Evolutionary conservation across 2,113 vertebrate genomes (phyloP), one percentile per base, ranked within the genome.

Genomic region (Notothenia rossii): DNA sequence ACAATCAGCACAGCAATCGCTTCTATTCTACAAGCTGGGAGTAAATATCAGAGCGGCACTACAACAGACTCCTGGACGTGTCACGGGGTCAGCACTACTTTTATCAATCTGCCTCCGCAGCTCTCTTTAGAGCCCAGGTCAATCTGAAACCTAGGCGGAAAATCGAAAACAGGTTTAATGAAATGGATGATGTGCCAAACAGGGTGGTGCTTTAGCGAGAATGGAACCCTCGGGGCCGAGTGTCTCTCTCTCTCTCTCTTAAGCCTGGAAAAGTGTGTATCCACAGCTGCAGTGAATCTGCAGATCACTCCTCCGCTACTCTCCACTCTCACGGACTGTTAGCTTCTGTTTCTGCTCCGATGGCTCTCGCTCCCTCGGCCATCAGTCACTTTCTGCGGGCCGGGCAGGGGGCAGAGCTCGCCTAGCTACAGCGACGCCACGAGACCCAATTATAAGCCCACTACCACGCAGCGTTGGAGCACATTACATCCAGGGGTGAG

Each of bases 151-250:
- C 82, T 55, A 61, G 80, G 81, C 77, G 84, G 89, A 88, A 87
- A 88, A 90, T 86, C 72, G 77, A 89, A 90, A 88, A 75, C 79
- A 54, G 81, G 83, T 88, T 90, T 91, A 91, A 88, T 91, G 89
- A 88, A 91, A 92, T 88, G 89, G 91, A 91, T 83, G 90, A 91
- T 80, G 88, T 87, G 85, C 63, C 84, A 79, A 86, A 88, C 72
- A 84, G 78, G 83, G 85, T 64, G 72, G 79, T 75, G 85, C 84
- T 81, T 82, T 54, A 67, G 87, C 15, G 36, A 50, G 71, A 79
- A 83, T 81, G 78, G 87, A 83, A 83, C 81, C 70, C 82, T 79
- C 36, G n/a, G 56, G 80, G 58, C 63, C 10, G 45, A 66, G 79
- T 15, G 20, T 8, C 63, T 43, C 73, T 7, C 56, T 18, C 66